Evolutionary conservation across 2,888 invertebrate genomes (phyloP), one percentile per base, ranked within the genome.

Genomic region (Drosophila leonis): DNA sequence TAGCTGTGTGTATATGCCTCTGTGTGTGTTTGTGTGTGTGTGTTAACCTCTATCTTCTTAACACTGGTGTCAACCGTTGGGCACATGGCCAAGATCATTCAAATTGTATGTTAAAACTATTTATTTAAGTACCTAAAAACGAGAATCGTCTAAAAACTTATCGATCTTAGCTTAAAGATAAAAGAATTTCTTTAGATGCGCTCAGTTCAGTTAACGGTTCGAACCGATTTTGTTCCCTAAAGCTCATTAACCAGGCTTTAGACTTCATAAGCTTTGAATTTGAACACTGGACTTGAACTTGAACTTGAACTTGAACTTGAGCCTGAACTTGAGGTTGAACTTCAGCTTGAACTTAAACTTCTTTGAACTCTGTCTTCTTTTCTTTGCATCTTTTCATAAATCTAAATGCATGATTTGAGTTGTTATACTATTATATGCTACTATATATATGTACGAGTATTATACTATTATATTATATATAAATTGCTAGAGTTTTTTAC

Each of bases 1-100:
- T 61, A 24, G 55, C 24, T 35, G 18, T 46, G 15, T 46, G 12
- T 39, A n/a, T 46, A 12, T 52, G 12, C 46, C 2, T 44, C 9
- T 37, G 18, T 48, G 3, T 18, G 15, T 42, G 2, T 33, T 9
- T 37, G 10, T 52, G 9, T 27, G 24, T 54, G 48, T 39, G 27
- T 65, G 35, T 72, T 64, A 42, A 55, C 48, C 71, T 71, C 42
- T 62, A 62, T 62, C 52, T 54, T 37, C 57, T 39, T 24, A 9
- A 15, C 29, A 42, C 24, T 61, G 57, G 35, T 52, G 35, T 52
- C 56, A 65, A 61, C 8, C 20, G 65, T 41, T 49, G 59, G 52
- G 74, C 74, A 65, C 68, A 69, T 69, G 67, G 42, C 51, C 60
- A 60, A 48, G 42, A 52, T 48, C 51, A 57, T 44, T 42, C 44